Conservation (phyloP, 2,888 invertebrate genomes). For the Ophion obscuratus region DNA sequence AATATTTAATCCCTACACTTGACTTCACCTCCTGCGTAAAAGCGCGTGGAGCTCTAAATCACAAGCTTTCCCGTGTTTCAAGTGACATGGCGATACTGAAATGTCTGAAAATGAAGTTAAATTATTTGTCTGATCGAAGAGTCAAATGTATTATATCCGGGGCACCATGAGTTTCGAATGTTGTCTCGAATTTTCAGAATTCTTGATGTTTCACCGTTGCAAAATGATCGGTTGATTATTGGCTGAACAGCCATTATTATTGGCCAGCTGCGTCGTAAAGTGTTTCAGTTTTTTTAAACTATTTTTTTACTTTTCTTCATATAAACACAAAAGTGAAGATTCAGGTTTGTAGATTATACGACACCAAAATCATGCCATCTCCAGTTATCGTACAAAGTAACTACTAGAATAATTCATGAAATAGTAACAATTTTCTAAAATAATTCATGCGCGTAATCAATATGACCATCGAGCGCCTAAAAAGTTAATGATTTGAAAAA, state of each 20-base stretch:
- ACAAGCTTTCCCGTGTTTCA: constrained; percentile 36
- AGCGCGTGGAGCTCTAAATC: constrained; percentile 41
- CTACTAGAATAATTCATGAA: background rate
- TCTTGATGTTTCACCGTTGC: background rate
- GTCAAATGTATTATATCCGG: constrained; percentile 16
- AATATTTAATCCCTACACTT: constrained; percentile 54
- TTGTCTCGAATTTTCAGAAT: background rate
- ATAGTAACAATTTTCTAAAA: too few species aligned
- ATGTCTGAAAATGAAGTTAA: constrained; percentile 52
- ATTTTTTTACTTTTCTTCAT: too few species aligned
- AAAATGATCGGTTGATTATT: background rate
- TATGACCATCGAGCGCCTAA: background rate
- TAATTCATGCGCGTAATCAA: too few species aligned
- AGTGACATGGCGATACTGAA: constrained; percentile 22
- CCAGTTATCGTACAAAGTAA: background rate
- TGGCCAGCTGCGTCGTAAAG: background rate
- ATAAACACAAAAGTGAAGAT: too few species aligned
- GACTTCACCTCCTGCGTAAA: constrained; percentile 58
- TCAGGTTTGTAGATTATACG: too few species aligned
- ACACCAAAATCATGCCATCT: too few species aligned
- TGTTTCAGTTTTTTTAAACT: background rate
- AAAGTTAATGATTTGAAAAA: background rate
- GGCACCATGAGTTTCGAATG: constrained; percentile 28
- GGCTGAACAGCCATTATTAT: background rate
- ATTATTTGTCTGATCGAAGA: constrained; percentile 8